phyloP scores from a whole-genome alignment of 1,140 invertebrate genomes.

The Drosophila sturtevanti region DNA sequence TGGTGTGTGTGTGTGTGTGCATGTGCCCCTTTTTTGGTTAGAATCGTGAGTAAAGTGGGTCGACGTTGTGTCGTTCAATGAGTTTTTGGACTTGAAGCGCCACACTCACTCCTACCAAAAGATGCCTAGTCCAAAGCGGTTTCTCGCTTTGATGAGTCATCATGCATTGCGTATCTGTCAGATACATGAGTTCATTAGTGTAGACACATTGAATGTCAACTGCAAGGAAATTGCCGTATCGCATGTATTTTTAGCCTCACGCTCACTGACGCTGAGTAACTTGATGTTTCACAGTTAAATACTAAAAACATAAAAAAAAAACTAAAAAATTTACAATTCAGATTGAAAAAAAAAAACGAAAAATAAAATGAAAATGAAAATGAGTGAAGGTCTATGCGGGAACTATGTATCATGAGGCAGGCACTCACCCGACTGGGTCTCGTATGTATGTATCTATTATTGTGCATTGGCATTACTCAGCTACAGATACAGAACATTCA shows the following conservation, averaged over 20 bases:
- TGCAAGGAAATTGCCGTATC: constrained; percentile 70
- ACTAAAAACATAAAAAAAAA: constrained; percentile 9
- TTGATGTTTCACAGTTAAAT: constrained; percentile 65
- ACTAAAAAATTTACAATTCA: constrained; percentile 43
- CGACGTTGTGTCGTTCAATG: constrained; percentile 39
- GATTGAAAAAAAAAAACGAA: background rate
- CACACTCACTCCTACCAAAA: constrained; percentile 43
- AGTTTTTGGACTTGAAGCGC: constrained; percentile 51
- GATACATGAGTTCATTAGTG: constrained; percentile 80
- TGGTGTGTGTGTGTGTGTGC: constrained; percentile 2
- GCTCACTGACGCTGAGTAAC: constrained; percentile 21
- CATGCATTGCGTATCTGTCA: constrained; percentile 66
- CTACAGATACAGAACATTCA: constrained; percentile 22
- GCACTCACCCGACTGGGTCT: background rate
- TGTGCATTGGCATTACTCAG: constrained; percentile 6
- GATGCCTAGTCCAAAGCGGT: constrained; percentile 23
- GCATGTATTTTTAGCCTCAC: constrained; percentile 62
- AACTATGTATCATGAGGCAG: too few relatives aligned
- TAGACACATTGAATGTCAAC: constrained; percentile 77
- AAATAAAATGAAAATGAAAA: too few relatives aligned
- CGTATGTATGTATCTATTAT: background rate
- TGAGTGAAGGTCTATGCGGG: constrained; percentile 52
- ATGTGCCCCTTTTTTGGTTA: constrained; percentile 59
- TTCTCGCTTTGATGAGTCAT: constrained; percentile 67
- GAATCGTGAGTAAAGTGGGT: constrained; percentile 75